Evolutionary conservation across 2,113 vertebrate species (phyloP).

Genomic region (Brachyistius frenatus): DNA sequence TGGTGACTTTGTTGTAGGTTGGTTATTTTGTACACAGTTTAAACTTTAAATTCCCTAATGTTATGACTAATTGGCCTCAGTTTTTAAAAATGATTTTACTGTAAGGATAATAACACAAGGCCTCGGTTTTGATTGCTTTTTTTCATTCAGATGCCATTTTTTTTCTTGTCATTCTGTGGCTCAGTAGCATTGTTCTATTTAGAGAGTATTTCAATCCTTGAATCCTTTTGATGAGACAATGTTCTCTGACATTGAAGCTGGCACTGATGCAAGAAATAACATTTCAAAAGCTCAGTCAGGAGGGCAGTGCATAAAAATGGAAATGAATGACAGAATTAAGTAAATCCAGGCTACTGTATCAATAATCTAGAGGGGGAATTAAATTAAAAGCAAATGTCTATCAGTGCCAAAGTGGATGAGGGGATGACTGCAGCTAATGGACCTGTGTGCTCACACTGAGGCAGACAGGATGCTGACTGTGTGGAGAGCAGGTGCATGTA

Average conservation of each 20-base stretch:
- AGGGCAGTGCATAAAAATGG: slow-evolving; percentile 69
- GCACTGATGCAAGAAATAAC: slow-evolving; percentile 62
- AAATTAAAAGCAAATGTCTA: slow-evolving; percentile 66
- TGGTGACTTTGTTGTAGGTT: slow-evolving; percentile 11
- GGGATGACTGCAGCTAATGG: slow-evolving; percentile 40
- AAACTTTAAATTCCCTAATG: neutral
- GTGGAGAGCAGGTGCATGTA: slow-evolving; percentile 5
- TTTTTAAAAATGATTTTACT: slow-evolving; percentile 11
- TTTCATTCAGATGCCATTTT: slow-evolving; percentile 21
- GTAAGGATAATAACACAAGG: neutral
- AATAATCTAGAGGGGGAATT: slow-evolving; percentile 65
- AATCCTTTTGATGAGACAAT: slow-evolving; percentile 60
- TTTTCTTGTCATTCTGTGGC: slow-evolving; percentile 33
- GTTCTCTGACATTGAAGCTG: slow-evolving; percentile 63
- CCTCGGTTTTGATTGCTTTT: neutral
- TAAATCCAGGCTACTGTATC: slow-evolving; percentile 57
- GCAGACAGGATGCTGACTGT: slow-evolving; percentile 30
- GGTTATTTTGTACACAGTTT: neutral
- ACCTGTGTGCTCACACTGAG: slow-evolving; percentile 17
- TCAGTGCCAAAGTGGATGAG: slow-evolving; percentile 60
- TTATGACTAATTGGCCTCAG: slow-evolving; percentile 8
- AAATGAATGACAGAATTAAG: slow-evolving; percentile 73
- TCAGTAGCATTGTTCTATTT: slow-evolving; percentile 60
- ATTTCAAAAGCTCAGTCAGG: slow-evolving; percentile 62
- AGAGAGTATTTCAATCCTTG: slow-evolving; percentile 37